Evolutionary conservation across 2,797 vertebrate genomes (phyloP).

Genomic region (Sebastes diploproa): DNA sequence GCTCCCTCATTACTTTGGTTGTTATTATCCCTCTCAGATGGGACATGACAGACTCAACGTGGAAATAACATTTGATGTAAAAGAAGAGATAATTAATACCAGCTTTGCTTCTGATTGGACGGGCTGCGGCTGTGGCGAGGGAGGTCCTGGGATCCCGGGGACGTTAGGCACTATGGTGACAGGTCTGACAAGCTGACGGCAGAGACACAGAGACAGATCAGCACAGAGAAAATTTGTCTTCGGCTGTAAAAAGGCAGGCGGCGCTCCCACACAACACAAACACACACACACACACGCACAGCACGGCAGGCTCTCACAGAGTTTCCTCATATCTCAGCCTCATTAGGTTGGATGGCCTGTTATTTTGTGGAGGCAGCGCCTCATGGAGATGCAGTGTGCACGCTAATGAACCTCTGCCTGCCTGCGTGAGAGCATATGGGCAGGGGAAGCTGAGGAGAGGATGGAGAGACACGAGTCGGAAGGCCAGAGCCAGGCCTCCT

Average conservation of each 20-base stretch:
- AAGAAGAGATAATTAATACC: conserved; percentile 83
- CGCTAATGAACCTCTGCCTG: conserved; percentile 84
- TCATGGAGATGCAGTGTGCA: conserved; percentile 80
- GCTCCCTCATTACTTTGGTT: conserved; percentile 25
- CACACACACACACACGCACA: not conserved
- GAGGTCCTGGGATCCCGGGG: conserved; percentile 97
- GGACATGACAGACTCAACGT: conserved; percentile 36
- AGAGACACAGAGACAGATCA: conserved; percentile 72
- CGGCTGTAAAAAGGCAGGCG: conserved; percentile 45
- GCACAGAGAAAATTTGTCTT: conserved; percentile 75
- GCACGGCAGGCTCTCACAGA: conserved; percentile 53
- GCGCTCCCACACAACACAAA: conserved; percentile 18
- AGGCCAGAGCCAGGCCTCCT: conserved; percentile 70
- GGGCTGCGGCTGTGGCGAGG: conserved; percentile 88
- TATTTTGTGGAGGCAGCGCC: conserved; percentile 80
- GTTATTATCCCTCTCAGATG: conserved; percentile 35
- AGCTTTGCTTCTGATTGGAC: conserved; percentile 98
- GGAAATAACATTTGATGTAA: conserved; percentile 38
- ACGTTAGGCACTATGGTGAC: conserved; percentile 99
- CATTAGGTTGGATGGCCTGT: conserved; percentile 84
- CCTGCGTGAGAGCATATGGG: conserved; percentile 82
- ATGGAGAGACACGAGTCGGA: conserved; percentile 72
- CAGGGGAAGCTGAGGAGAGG: conserved; percentile 70
- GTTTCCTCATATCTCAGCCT: conserved; percentile 83
- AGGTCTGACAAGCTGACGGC: conserved; percentile 95